Conservation (phyloP, 2,888 invertebrate species). For the Eupithecia exiguata region DNA sequence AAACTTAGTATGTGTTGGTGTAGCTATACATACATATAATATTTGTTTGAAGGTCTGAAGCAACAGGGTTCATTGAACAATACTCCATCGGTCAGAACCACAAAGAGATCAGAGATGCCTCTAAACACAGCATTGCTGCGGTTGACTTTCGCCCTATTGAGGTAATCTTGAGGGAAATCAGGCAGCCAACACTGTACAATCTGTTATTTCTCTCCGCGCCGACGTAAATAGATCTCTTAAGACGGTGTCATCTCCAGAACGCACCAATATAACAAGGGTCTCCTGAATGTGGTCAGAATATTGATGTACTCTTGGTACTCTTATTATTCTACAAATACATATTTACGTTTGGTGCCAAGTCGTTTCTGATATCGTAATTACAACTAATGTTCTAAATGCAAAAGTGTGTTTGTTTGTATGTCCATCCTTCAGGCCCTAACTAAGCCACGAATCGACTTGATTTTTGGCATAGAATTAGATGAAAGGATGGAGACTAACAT, state of each 20-base stretch:
- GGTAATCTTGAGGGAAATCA: slow-evolving; percentile 79
- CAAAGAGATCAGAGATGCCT: slow-evolving; percentile 18
- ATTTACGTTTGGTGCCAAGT: neutral
- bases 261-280: slow-evolving; percentile 39
- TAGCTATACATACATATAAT: neutral
- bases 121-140: slow-evolving; percentile 48
- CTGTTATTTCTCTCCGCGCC: slow-evolving; percentile 65
- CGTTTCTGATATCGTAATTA: neutral
- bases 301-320: slow-evolving; percentile 47
- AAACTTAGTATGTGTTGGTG: neutral
- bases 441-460: too few relatives aligned
- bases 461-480: too few relatives aligned
- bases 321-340: neutral
- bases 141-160: slow-evolving; percentile 71
- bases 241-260: slow-evolving; percentile 40
- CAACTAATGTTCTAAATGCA: too few relatives aligned
- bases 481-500: too few relatives aligned
- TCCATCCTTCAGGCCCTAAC: too few relatives aligned
- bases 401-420: too few relatives aligned
- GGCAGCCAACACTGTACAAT: slow-evolving; percentile 64
- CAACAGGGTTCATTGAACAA: slow-evolving; percentile 8
- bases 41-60: neutral
- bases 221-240: slow-evolving; percentile 51
- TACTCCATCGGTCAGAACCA: slow-evolving; percentile 13
- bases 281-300: slow-evolving; percentile 50